A percentile compares a stretch with the other conserved stretches of the same genome.
Evolutionary conservation across 2,797 vertebrate species (phyloP).

Genomic region (Saguinus oedipus): DNA sequence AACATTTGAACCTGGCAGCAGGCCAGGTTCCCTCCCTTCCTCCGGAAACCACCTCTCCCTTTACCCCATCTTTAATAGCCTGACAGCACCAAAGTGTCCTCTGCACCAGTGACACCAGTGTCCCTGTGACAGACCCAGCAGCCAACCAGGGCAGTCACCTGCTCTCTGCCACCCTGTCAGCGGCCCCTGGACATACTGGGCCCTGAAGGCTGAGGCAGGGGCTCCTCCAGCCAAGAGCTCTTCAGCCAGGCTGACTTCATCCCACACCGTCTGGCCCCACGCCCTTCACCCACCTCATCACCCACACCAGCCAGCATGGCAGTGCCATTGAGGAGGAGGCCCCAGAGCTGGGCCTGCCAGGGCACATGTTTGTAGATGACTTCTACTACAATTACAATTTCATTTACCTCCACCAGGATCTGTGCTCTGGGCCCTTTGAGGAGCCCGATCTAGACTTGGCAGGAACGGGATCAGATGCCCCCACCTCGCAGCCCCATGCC

Average conservation of each 20-base stretch:
- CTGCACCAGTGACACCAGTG: constrained; percentile 87
- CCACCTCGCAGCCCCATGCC: neutral
- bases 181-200: constrained; percentile 66
- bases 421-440: constrained; percentile 86
- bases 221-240: constrained; percentile 89
- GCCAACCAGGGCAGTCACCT: constrained; percentile 80
- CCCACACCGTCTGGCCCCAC: neutral
- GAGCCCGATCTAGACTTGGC: constrained; percentile 65
- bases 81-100: constrained; percentile 83
- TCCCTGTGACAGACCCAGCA: constrained; percentile 86
- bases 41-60: no score
- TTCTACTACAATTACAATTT: constrained; percentile 99
- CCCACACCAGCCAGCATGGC: constrained; percentile 76
- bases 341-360: constrained; percentile 83
- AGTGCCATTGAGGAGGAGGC: constrained; percentile 86
- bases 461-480: neutral
- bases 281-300: constrained; percentile 61
- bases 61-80: no score
- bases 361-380: constrained; percentile 90
- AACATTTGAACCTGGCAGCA: no score
- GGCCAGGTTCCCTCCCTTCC: no score
- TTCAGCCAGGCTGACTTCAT: constrained; percentile 89
- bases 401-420: constrained; percentile 96
- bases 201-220: constrained; percentile 92
- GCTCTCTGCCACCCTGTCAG: constrained; percentile 85